Evolutionary conservation across 2,797 vertebrate species (phyloP), one percentile per base, ranked within the genome.

Genomic region (Poliocrania exsul): DNA sequence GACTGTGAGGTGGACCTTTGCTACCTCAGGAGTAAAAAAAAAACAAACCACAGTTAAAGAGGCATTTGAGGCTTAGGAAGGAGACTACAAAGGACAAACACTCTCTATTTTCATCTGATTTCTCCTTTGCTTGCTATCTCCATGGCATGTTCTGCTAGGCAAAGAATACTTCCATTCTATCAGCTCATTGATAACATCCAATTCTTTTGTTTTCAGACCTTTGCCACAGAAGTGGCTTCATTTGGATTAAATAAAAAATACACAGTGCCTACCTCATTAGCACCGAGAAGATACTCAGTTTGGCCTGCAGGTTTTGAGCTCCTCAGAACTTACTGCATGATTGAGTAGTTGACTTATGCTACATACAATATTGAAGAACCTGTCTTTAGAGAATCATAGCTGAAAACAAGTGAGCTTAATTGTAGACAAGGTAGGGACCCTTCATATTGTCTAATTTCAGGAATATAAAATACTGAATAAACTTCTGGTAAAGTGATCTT

Each of bases 11-110:
- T 62, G 38, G 37, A 40, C 11, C 38, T 35, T 33, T 60, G 20
- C 33, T 82, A 20, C 14, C 29, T 20, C 16, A 23, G 12, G 31
- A 67, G 16, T 29, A 2, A 79, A 51, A 67, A 49, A 61, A 17
- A 1, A 0, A 3, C 6, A 71, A 47, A 23, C 2, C 16, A 37
- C 6, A 28, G 6, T n/a, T 33, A 46, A 74, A 73, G 11, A 33
- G 57, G 49, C 10, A 11, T 9, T 14, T 67, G 15, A 77, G 31
- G 21, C 44, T 90, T 70, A 56, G 19, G 46, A 88, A 67, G 42
- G 33, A 71, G 92, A 50, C 10, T 50, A 14, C 7, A 33, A 29
- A n/a, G 57, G 53, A 24, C 8, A 81, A 67, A 53, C 29, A 17
- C 42, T 79, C 4, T 67, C 24, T 51, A 67, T 50, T 57, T n/a